Base-by-base conservation (phyloP, 2,113 vertebrate species). In the Ciconia boyciana region DNA sequence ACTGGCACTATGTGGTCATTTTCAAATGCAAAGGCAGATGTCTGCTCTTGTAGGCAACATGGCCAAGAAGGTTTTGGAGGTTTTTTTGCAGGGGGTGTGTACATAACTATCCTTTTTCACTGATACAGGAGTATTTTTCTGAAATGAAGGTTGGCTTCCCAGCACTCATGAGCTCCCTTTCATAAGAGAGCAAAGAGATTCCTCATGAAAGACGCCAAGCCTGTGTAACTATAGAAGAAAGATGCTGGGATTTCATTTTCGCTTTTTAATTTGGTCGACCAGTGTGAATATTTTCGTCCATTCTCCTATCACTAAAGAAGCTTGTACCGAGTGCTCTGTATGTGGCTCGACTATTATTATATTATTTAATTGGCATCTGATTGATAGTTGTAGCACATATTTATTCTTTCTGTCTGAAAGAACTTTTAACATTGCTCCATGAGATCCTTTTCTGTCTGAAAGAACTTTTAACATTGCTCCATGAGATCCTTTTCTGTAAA, bases 1-100 rank as follows among this genome's bases (percentile, higher is more conserved):
- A n/a, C 74, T 96, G 91, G 83, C 83, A 87, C 32, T 39, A 14
- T 55, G 32, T 39, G 95, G 70, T 74, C 34, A 82, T 89, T 93
- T 94, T 82, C 74, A 85, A 69, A 79, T 31, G 15, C 48, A 61
- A 79, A 91, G 74, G 80, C 94, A 95, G 89, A 96, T 94, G 90
- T 92, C 92, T 82, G 57, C 54, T 89, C 58, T 96, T 94, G 74
- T 82, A 91, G 31, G 10, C 65, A 91, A 46, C 34, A 41, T 57
- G 76, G 16, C 34, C 46, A 76, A 44, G 41, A 93, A 79, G 36
- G 13, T 11, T 14, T 44, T 43, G 36, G 4, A 39, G 39, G 39
- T 39, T 22, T 9, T 16, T 29, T 41, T 1, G 11, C 2, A 2
- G 6, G 4, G 5, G 16, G 11, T 28, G 10, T 28, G 14, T 31